A percentile compares a stretch with the other conserved stretches of the same genome.
Conservation (phyloP, 2,888 invertebrate species). For the Cordilura impudica region DNA sequence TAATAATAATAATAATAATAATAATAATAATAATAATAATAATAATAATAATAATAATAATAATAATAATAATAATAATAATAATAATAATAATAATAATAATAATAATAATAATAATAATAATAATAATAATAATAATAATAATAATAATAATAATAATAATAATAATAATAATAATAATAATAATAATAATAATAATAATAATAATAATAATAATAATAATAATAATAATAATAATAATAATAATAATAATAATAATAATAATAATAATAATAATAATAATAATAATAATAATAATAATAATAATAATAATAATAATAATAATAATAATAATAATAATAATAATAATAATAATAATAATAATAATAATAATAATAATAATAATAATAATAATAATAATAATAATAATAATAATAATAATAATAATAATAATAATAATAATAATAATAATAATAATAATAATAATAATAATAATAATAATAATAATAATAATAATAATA, state of each 20-base stretch:
- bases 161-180: neutral
- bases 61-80: neutral
- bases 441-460: neutral
- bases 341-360: too few relatives aligned
- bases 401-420: neutral
- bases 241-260: neutral
- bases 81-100: neutral
- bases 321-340: neutral
- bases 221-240: neutral
- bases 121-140: too few relatives aligned
- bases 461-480: neutral
- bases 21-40: neutral
- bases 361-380: neutral
- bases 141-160: too few relatives aligned
- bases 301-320: neutral
- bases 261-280: neutral
- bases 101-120: neutral
- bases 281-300: neutral
- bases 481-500: neutral
- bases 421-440: neutral
- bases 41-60: neutral
- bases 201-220: neutral
- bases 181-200: neutral
- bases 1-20: neutral
- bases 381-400: neutral